Percentiles rank a stretch among this genome's conserved stretches.
These are phyloP conservation scores for Aeoliscus strigatus DNA, from an alignment of 2,797 vertebrate genomes.

Conservation along the genomic window DNA sequence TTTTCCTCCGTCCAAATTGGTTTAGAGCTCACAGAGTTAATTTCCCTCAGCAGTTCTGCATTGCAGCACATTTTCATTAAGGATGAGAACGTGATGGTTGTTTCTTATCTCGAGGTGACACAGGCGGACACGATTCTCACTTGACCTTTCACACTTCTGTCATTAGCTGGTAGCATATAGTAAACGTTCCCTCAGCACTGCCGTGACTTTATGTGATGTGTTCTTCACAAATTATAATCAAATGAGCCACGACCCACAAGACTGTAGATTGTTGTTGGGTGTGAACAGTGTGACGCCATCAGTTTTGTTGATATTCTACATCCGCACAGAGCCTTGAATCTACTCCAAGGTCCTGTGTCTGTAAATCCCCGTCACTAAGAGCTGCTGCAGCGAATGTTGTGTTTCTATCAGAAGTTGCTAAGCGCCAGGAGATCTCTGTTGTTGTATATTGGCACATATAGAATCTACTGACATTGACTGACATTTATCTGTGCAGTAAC, in stretches of 20 bases:
- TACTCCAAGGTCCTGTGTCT: too few relatives aligned
- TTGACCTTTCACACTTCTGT: slow-evolving; percentile 20
- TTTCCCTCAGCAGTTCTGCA: slow-evolving; percentile 9
- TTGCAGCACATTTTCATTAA: slow-evolving; percentile 42
- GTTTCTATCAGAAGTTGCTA: too few relatives aligned
- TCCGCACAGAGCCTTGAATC: too few relatives aligned
- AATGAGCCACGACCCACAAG: slow-evolving; percentile 15
- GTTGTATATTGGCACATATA: too few relatives aligned
- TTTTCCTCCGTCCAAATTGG: slow-evolving; percentile 7
- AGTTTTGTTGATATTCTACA: too few relatives aligned
- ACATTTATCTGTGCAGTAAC: too few relatives aligned
- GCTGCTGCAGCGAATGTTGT: too few relatives aligned
- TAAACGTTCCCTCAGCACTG: background rate
- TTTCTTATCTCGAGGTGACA: slow-evolving; percentile 2
- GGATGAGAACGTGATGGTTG: background rate
- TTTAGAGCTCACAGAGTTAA: background rate
- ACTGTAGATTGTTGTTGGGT: too few relatives aligned
- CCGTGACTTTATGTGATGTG: background rate
- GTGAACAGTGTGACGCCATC: too few relatives aligned
- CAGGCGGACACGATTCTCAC: background rate
- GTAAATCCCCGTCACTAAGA: too few relatives aligned
- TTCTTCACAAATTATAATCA: slow-evolving; percentile 8
- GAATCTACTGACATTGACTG: too few relatives aligned
- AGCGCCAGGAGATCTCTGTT: too few relatives aligned
- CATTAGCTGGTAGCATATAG: slow-evolving; percentile 6